These are phyloP conservation scores for Gorsachius magnificus DNA, from an alignment of 2,797 vertebrate species.

Conservation along the genomic window DNA sequence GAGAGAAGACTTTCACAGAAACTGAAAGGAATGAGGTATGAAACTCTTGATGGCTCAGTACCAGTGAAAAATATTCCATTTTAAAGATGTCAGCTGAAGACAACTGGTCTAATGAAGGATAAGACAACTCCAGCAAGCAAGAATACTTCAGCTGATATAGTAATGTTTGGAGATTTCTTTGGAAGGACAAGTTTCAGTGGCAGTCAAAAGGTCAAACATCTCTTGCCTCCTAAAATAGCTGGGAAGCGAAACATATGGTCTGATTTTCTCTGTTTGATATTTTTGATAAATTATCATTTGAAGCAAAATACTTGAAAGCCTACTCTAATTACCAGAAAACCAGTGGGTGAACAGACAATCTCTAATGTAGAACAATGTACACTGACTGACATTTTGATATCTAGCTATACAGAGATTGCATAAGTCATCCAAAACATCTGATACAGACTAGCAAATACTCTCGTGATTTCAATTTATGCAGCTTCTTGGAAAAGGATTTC, in stretches of 20 bases:
- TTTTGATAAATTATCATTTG: neutral
- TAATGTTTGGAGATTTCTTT: neutral
- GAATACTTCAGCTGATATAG: neutral
- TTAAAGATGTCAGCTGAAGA: neutral
- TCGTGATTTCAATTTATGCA: neutral
- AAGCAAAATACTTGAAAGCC: neutral
- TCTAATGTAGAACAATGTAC: neutral
- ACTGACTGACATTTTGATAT: neutral
- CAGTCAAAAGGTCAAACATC: neutral
- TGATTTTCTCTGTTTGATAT: neutral
- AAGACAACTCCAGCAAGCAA: neutral
- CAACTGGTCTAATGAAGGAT: neutral
- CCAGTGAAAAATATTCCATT: neutral
- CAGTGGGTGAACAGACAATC: neutral
- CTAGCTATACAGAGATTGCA: neutral
- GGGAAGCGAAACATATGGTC: neutral
- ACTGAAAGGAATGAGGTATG: neutral
- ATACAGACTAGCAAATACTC: neutral
- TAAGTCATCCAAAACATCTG: neutral
- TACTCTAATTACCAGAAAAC: neutral
- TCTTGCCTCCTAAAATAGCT: neutral
- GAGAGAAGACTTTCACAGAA: neutral
- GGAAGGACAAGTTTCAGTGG: neutral
- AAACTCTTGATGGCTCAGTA: neutral
- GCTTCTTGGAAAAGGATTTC: neutral